A percentile compares a stretch with the other conserved stretches of the same genome.
These are phyloP conservation scores for rat (Rattus norvegicus) DNA, from an alignment of 2,113 vertebrate species.

Conservation along the genomic window GRCr8 NC_086036.1:23314501-23315000, in stretches of 20 bases:
- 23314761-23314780: constrained; percentile 8
- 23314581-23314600: background rate
- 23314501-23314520: background rate
- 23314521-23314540: background rate
- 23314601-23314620: background rate
- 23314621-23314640: background rate
- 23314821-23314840: background rate
- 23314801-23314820: background rate
- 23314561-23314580: background rate
- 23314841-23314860: background rate
- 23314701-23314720: background rate
- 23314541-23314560: background rate
- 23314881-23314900: background rate
- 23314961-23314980: background rate
- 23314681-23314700: background rate
- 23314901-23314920: constrained; percentile 33
- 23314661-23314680: background rate
- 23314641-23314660: background rate
- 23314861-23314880: background rate
- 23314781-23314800: background rate
- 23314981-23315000: background rate
- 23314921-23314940: background rate
- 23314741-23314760: background rate
- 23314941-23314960: background rate
- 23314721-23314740: background rate